Conservation (phyloP, 2,113 vertebrate genomes). For the Fukomys damarensis region DNA sequence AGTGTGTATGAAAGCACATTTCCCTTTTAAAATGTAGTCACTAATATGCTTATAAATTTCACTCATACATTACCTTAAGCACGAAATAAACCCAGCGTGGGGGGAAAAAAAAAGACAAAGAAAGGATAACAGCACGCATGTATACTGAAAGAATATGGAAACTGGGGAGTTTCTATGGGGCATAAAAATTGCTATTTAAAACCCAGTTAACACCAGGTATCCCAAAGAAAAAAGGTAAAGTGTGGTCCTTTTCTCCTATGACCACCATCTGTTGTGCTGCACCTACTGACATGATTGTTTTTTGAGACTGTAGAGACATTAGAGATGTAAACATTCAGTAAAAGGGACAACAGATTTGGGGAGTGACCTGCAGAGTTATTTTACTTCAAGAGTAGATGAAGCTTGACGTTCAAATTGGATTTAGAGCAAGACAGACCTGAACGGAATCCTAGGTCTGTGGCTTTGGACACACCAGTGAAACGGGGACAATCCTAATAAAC, state of each 20-base stretch:
- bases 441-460: background rate
- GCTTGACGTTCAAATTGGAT: background rate
- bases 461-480: background rate
- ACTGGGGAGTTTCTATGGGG: conserved; percentile 69
- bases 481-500: background rate
- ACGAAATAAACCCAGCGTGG: conserved; percentile 76
- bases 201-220: conserved; percentile 67
- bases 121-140: conserved; percentile 57
- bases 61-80: conserved; percentile 80
- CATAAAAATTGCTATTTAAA: conserved; percentile 79
- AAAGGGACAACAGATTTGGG: conserved; percentile 47
- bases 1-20: conserved; percentile 31
- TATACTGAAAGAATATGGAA: conserved; percentile 78
- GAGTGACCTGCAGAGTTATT: conserved; percentile 22
- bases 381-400: background rate
- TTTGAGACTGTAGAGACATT: conserved; percentile 58
- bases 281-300: conserved; percentile 62
- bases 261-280: conserved; percentile 66
- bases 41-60: conserved; percentile 76
- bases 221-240: conserved; percentile 25
- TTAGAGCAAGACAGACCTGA: conserved; percentile 10
- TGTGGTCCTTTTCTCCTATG: background rate
- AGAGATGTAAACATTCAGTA: conserved; percentile 55
- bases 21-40: conserved; percentile 63
- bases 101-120: conserved; percentile 70